These are phyloP conservation scores for Thymelicus acteon DNA, from an alignment of 2,888 invertebrate species.

Conservation along the genomic window DNA sequence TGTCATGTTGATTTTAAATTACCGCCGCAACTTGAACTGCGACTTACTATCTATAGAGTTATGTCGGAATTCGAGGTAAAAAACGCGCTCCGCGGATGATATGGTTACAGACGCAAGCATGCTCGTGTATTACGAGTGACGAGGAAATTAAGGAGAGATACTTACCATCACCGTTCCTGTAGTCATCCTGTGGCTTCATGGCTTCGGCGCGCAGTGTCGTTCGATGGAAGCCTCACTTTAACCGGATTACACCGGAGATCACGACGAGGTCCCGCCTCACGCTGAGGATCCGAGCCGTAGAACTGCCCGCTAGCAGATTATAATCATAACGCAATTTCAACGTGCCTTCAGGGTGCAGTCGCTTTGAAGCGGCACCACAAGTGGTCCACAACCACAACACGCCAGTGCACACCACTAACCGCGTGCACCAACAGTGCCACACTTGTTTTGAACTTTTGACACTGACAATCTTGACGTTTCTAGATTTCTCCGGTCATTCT, in stretches of 20 bases:
- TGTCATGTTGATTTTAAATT: conserved; percentile 20
- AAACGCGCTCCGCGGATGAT: not conserved
- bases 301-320: conserved; percentile 39
- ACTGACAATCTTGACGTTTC: conserved; percentile 42
- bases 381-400: conserved; percentile 5
- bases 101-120: not conserved
- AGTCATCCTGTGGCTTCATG: conserved; percentile 68
- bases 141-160: conserved; percentile 4
- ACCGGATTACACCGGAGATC: conserved; percentile 55
- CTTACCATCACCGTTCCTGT: conserved; percentile 71
- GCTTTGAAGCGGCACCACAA: conserved; percentile 15
- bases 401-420: conserved; percentile 13
- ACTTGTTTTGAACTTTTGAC: conserved; percentile 48
- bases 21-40: conserved; percentile 7
- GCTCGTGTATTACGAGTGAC: not conserved
- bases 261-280: conserved; percentile 41
- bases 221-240: conserved; percentile 43
- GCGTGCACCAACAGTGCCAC: conserved; percentile 23
- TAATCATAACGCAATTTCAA: conserved; percentile 55
- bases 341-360: conserved; percentile 51
- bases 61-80: not conserved
- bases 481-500: conserved; percentile 4
- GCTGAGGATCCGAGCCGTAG: conserved; percentile 48
- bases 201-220: conserved; percentile 37
- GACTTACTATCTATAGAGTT: not conserved